These are phyloP conservation scores for Folsomia manolachei DNA, from an alignment of 2,888 invertebrate genomes.

Conservation along the genomic window DNA sequence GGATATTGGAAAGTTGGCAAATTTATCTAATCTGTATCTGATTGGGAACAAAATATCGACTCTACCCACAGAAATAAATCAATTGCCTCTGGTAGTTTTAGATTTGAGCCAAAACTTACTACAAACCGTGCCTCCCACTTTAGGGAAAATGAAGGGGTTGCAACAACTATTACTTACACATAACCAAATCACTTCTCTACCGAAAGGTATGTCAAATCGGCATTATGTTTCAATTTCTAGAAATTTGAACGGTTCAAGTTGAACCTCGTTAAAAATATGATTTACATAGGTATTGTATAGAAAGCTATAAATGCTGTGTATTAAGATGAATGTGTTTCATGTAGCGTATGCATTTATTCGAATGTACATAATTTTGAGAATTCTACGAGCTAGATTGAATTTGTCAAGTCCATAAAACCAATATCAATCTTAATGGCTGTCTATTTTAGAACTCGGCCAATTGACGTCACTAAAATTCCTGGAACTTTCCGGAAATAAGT, in stretches of 20 bases:
- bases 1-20: conserved; percentile 42
- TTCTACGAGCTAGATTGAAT: too few relatives aligned
- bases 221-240: too few relatives aligned
- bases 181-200: conserved; percentile 34
- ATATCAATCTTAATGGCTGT: too few relatives aligned
- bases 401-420: too few relatives aligned
- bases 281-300: too few relatives aligned
- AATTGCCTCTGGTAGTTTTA: conserved; percentile 42
- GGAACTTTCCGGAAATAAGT: conserved; percentile 42
- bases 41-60: conserved; percentile 45
- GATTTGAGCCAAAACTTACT: conserved; percentile 48
- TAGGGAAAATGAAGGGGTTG: conserved; percentile 34
- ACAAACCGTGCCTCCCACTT: conserved; percentile 31
- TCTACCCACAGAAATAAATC: conserved; percentile 44
- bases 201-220: neutral
- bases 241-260: too few relatives aligned
- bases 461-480: conserved; percentile 35
- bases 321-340: too few relatives aligned
- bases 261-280: too few relatives aligned
- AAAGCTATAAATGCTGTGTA: too few relatives aligned
- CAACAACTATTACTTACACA: conserved; percentile 41
- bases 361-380: too few relatives aligned
- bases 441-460: conserved; percentile 20
- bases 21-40: conserved; percentile 49
- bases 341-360: too few relatives aligned